Percentiles rank a stretch among this genome's conserved stretches.
These are phyloP conservation scores for Emmelina monodactyla DNA, from an alignment of 2,888 invertebrate genomes.

Conservation along the genomic window DNA sequence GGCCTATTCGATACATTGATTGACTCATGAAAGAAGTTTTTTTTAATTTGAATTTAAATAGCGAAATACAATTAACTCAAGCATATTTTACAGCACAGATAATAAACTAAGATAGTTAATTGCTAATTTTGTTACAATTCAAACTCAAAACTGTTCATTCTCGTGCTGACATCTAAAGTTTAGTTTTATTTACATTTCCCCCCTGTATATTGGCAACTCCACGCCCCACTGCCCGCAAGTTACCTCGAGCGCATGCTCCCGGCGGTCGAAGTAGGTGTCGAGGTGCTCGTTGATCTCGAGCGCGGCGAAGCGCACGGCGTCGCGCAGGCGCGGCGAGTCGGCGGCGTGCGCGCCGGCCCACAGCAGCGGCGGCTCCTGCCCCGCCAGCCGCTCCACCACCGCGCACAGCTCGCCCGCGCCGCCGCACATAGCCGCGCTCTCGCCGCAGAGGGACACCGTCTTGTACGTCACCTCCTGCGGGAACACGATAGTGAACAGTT, in stretches of 20 bases:
- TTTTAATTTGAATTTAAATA: too few relatives aligned
- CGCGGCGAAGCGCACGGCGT: constrained; percentile 86
- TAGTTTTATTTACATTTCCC: too few relatives aligned
- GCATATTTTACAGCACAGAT: too few relatives aligned
- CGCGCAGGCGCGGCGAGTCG: constrained; percentile 75
- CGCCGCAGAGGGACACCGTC: constrained; percentile 58
- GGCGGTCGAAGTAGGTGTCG: constrained; percentile 92
- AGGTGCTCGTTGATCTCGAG: constrained; percentile 94
- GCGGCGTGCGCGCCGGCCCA: constrained; percentile 82
- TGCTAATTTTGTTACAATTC: too few relatives aligned
- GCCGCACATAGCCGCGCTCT: constrained; percentile 21
- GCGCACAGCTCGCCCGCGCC: constrained; percentile 40
- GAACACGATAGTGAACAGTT: too few relatives aligned
- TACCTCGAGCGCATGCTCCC: constrained; percentile 88
- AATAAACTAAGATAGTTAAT: too few relatives aligned
- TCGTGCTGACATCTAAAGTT: too few relatives aligned
- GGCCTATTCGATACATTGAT: too few relatives aligned
- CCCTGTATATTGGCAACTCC: too few relatives aligned
- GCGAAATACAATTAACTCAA: too few relatives aligned
- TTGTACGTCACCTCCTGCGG: constrained; percentile 80
- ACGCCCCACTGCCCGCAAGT: constrained; percentile 11
- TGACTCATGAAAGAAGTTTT: too few relatives aligned
- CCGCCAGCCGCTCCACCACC: constrained; percentile 69
- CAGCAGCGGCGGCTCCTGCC: constrained; percentile 85
- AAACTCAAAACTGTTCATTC: too few relatives aligned